Conservation (phyloP, 2,888 invertebrate genomes). For the Trachelus troglodyta region DNA sequence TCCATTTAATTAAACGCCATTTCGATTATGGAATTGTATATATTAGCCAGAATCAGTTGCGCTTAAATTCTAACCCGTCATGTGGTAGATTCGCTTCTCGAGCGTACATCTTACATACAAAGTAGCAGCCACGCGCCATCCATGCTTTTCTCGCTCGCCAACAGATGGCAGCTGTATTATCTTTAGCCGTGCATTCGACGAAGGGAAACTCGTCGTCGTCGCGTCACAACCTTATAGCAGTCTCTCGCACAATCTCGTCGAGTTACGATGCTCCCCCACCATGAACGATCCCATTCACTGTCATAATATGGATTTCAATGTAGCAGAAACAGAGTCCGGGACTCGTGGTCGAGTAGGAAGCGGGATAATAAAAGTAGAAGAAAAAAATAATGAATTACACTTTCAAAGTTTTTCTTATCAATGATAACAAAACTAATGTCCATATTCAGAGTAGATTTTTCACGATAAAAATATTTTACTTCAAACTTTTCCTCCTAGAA, state of each 20-base stretch:
- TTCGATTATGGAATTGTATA: not conserved
- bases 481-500: not conserved
- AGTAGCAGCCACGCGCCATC: constrained; percentile 31
- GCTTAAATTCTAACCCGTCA: not conserved
- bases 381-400: not conserved
- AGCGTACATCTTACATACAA: not conserved
- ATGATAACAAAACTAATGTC: no score
- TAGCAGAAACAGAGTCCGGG: not conserved
- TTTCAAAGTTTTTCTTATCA: not conserved
- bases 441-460: not conserved
- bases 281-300: not conserved
- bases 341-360: not conserved
- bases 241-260: not conserved
- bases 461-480: not conserved
- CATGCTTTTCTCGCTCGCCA: constrained; percentile 54
- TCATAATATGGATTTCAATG: not conserved
- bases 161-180: constrained; percentile 66
- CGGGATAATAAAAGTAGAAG: not conserved
- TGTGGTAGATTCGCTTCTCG: not conserved
- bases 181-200: constrained; percentile 46
- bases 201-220: not conserved
- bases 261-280: not conserved
- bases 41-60: not conserved
- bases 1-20: not conserved
- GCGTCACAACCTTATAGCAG: not conserved